A percentile compares a stretch with the other conserved stretches of the same genome.
These are phyloP conservation scores for Timandra comae DNA, from an alignment of 2,888 invertebrate species.

Conservation along the genomic window DNA sequence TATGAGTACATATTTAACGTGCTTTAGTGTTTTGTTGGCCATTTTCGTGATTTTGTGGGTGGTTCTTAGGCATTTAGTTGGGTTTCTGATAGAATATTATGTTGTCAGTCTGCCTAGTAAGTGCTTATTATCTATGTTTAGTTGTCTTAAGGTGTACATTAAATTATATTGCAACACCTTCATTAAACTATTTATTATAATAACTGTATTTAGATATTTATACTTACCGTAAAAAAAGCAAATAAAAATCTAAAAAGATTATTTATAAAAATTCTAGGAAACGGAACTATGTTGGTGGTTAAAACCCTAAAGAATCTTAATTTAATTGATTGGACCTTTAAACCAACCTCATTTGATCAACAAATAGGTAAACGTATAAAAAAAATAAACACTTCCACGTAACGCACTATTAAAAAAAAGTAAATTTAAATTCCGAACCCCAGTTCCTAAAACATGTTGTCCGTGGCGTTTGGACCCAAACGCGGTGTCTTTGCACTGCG, in stretches of 20 bases:
- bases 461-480: conserved; percentile 31
- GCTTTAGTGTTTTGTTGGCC: conserved; percentile 36
- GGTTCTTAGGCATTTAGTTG: conserved; percentile 25
- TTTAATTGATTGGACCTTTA: not conserved
- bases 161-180: no score
- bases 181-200: no score
- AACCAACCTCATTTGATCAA: not conserved
- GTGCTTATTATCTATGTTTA: no score
- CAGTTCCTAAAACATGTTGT: conserved; percentile 42
- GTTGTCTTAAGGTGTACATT: no score
- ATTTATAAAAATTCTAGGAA: no score
- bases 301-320: not conserved
- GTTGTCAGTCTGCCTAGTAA: no score
- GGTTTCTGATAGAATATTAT: no score
- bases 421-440: conserved; percentile 28
- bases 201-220: no score
- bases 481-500: conserved; percentile 55
- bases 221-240: no score
- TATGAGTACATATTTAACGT: conserved; percentile 39
- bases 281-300: conserved; percentile 5
- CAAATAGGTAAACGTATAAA: not conserved
- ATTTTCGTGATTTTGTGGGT: conserved; percentile 44
- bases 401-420: conserved; percentile 5
- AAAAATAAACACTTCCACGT: no score
- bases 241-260: no score